Conservation (phyloP, 1,140 invertebrate species). For the Episyrphus balteatus region DNA sequence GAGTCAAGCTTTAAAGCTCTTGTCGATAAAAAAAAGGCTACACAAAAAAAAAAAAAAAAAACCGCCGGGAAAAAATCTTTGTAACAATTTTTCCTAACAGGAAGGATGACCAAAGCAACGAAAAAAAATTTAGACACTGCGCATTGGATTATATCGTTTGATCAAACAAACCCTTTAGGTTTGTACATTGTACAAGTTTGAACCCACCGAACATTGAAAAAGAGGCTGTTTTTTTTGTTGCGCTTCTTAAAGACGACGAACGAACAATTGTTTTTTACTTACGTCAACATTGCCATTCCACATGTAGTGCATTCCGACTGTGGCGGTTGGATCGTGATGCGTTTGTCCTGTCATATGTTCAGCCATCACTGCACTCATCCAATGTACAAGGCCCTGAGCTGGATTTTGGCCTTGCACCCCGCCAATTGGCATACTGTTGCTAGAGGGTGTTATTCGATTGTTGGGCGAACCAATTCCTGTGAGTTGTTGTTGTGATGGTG, state of each 20-base stretch:
- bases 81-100: too few relatives aligned
- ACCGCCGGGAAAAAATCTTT: too few relatives aligned
- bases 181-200: too few relatives aligned
- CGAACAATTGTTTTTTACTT: slow-evolving; percentile 28
- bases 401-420: slow-evolving; percentile 46
- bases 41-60: too few relatives aligned
- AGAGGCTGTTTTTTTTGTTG: not conserved
- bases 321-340: slow-evolving; percentile 46
- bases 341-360: slow-evolving; percentile 62
- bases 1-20: too few relatives aligned
- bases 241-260: not conserved
- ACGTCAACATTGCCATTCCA: slow-evolving; percentile 54
- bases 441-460: not conserved
- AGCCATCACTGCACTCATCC: slow-evolving; percentile 71
- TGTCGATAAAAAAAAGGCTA: too few relatives aligned
- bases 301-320: slow-evolving; percentile 55
- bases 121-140: too few relatives aligned
- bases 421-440: slow-evolving; percentile 34
- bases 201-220: too few relatives aligned
- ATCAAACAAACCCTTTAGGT: too few relatives aligned
- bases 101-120: too few relatives aligned
- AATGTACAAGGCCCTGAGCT: slow-evolving; percentile 63
- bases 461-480: slow-evolving; percentile 7
- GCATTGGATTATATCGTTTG: too few relatives aligned
- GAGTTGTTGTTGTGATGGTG: not conserved